phyloP scores from a whole-genome alignment of 1,140 invertebrate genomes.

The Sweltsa coloradensis region DNA sequence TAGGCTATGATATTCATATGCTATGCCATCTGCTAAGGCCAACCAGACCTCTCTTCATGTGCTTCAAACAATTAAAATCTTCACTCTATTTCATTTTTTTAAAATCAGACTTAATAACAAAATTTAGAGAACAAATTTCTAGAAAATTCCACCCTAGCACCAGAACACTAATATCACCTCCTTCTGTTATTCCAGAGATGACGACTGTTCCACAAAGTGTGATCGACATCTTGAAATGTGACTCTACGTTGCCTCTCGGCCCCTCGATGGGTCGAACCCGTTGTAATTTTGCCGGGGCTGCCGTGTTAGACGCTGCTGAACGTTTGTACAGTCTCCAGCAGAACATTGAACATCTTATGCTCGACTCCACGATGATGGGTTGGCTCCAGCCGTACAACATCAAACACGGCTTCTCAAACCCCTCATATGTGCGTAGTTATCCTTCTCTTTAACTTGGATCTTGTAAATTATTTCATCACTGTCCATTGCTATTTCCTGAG shows the following conservation, averaged over 20 bases:
- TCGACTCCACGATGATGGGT: slow-evolving; percentile 24
- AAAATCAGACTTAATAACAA: no score
- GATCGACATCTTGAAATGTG: slow-evolving; percentile 18
- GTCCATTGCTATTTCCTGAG: no score
- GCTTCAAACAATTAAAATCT: no score
- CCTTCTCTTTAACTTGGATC: no score
- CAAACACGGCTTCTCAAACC: slow-evolving; percentile 27
- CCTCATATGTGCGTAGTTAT: slow-evolving; percentile 32
- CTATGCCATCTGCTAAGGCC: no score
- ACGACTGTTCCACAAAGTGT: slow-evolving; percentile 16
- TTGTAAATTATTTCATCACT: no score
- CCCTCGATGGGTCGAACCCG: slow-evolving; percentile 15
- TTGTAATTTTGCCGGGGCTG: slow-evolving; percentile 26
- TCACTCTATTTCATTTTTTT: no score
- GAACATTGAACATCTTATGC: slow-evolving; percentile 16
- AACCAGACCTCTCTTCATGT: no score
- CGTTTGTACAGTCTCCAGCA: slow-evolving; percentile 17
- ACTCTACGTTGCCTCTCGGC: slow-evolving; percentile 17
- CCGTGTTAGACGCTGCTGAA: slow-evolving; percentile 23
- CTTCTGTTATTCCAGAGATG: slow-evolving; percentile 8
- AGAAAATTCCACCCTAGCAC: no score
- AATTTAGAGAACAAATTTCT: no score
- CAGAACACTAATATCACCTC: not conserved
- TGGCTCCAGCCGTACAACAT: slow-evolving; percentile 29
- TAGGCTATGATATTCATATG: no score